These are phyloP conservation scores for Botrylloides violaceus DNA, from an alignment of 23 tunicate species.

Conservation along the genomic window DNA sequence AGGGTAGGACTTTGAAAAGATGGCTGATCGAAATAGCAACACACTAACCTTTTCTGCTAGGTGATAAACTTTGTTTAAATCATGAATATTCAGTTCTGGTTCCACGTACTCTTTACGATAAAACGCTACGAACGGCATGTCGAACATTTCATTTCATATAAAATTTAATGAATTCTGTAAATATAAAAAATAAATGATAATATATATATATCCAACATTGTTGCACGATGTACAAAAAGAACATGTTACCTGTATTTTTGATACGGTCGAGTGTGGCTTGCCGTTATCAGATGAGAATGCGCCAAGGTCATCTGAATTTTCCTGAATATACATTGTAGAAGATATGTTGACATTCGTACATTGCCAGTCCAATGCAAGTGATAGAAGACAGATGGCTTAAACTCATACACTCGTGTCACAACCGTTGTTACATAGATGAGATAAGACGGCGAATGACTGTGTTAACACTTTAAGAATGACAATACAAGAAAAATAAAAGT, in stretches of 20 bases:
- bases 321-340: constrained; percentile 75
- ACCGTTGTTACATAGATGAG: too few species aligned
- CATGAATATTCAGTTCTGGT: constrained; percentile 83
- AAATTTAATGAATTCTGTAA: constrained; percentile 73
- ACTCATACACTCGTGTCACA: too few species aligned
- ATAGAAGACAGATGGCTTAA: too few species aligned
- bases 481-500: too few species aligned
- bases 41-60: constrained; percentile 90
- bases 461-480: too few species aligned
- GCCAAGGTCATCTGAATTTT: constrained; percentile 61
- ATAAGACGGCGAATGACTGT: too few species aligned
- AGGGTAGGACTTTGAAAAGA: too few species aligned
- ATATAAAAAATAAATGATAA: not conserved
- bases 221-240: not conserved
- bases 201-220: not conserved
- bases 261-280: constrained; percentile 69
- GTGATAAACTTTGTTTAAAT: constrained; percentile 76
- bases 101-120: constrained; percentile 93
- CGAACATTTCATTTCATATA: constrained; percentile 81
- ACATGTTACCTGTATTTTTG: constrained; percentile 66
- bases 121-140: constrained; percentile 83
- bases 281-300: constrained; percentile 59
- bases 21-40: too few species aligned
- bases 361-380: constrained; percentile 85
- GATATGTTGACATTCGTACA: constrained; percentile 68